Conservation (phyloP, 2,888 invertebrate genomes). For the Scaptomyza caliginosa region DNA sequence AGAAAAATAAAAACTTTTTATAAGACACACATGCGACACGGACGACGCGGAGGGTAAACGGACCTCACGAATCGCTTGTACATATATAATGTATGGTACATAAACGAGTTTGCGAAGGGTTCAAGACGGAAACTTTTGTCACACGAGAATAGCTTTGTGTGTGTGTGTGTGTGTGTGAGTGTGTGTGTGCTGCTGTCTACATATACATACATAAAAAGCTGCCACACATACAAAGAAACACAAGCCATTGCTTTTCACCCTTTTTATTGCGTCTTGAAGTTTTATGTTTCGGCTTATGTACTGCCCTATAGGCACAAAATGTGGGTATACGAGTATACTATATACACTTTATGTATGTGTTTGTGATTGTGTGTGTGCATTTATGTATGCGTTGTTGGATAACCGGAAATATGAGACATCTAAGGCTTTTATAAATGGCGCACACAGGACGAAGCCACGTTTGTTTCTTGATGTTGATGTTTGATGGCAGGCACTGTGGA, state of each 20-base stretch:
- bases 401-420: conserved; percentile 81
- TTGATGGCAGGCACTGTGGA: conserved; percentile 58
- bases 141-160: conserved; percentile 51
- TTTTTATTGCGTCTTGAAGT: conserved; percentile 79
- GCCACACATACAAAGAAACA: conserved; percentile 37
- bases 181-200: conserved; percentile 19
- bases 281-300: conserved; percentile 70
- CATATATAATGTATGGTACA: conserved; percentile 45
- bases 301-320: conserved; percentile 46
- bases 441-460: conserved; percentile 55
- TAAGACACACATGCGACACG: conserved; percentile 58
- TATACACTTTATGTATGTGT: conserved; percentile 5
- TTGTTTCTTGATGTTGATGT: conserved; percentile 57
- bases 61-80: conserved; percentile 7
- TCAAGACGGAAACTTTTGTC: conserved; percentile 62
- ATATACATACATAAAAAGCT: conserved; percentile 72
- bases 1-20: conserved; percentile 78
- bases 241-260: conserved; percentile 67
- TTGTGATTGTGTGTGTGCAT: conserved; percentile 22
- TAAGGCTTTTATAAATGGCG: conserved; percentile 80
- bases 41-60: conserved; percentile 49
- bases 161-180: conserved; percentile 20
- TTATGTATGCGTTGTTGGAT: conserved; percentile 53
- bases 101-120: conserved; percentile 69
- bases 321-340: conserved; percentile 7